Percentiles rank a stretch among this genome's conserved stretches.
These are phyloP conservation scores for Nansenia antarctica DNA, from an alignment of 2,113 vertebrate species.

Conservation along the genomic window DNA sequence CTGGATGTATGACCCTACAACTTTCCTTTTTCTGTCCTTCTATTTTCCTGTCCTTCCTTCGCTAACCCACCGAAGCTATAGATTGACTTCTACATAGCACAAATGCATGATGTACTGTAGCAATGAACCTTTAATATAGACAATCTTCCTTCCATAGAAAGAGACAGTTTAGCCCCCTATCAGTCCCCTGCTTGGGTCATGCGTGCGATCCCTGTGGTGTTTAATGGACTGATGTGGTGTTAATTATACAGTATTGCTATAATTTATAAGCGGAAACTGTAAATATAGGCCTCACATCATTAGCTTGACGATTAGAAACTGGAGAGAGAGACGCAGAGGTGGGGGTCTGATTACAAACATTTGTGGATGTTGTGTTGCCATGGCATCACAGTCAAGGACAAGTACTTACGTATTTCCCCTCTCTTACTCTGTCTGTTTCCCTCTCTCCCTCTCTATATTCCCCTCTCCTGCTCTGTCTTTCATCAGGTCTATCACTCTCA, in stretches of 20 bases:
- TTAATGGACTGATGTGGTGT: constrained; percentile 52
- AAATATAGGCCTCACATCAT: constrained; percentile 48
- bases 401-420: background rate
- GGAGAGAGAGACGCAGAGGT: background rate
- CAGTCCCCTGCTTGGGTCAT: constrained; percentile 16
- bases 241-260: constrained; percentile 65
- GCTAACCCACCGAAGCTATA: too few species aligned
- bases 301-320: constrained; percentile 34
- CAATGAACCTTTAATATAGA: background rate
- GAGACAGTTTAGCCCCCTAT: constrained; percentile 4
- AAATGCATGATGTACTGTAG: background rate
- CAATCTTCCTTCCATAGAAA: background rate
- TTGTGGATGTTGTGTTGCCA: constrained; percentile 27
- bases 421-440: background rate
- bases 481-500: background rate
- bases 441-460: constrained; percentile 5
- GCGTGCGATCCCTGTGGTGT: constrained; percentile 29
- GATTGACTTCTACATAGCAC: background rate
- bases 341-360: constrained; percentile 22
- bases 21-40: background rate
- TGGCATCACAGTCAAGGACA: constrained; percentile 3
- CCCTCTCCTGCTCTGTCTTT: background rate
- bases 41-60: too few species aligned
- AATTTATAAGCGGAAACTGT: constrained; percentile 55
- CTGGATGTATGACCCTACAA: background rate